Conservation (phyloP, 2,888 invertebrate genomes). For the Eristalinus aeneus region DNA sequence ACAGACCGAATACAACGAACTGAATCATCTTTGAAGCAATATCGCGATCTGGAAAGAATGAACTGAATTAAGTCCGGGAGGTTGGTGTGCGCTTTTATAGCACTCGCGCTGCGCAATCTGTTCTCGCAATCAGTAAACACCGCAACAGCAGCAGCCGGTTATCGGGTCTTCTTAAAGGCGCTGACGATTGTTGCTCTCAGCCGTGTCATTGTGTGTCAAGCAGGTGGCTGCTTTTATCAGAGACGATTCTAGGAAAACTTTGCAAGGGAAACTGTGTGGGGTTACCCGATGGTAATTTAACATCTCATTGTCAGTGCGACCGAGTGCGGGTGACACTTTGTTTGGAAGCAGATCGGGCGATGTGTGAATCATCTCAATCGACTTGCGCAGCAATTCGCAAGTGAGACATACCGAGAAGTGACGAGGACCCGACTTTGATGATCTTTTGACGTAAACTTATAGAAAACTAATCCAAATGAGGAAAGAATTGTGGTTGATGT, state of each 20-base stretch:
- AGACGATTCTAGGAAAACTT: background rate
- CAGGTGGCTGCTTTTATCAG: background rate
- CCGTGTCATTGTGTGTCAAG: background rate
- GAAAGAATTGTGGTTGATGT: too few species aligned
- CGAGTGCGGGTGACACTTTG: background rate
- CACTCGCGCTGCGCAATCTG: background rate
- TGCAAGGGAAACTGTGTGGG: background rate
- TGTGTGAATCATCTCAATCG: background rate
- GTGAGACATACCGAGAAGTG: background rate
- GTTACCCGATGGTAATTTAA: background rate
- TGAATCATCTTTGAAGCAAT: constrained; percentile 37
- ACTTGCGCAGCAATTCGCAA: background rate
- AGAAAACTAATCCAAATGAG: too few species aligned
- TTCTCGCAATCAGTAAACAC: background rate
- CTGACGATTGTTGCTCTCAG: background rate
- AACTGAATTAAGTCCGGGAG: constrained; percentile 15
- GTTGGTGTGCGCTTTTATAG: constrained; percentile 34
- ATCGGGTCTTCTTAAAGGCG: background rate
- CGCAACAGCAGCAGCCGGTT: background rate
- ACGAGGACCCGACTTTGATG: background rate
- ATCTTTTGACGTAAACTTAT: background rate
- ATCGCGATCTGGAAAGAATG: constrained; percentile 3
- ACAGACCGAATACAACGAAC: constrained; percentile 23
- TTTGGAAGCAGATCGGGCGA: background rate
- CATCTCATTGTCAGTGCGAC: background rate